Conservation (phyloP, 2,888 invertebrate genomes). For the Cerastoderma edule region DNA sequence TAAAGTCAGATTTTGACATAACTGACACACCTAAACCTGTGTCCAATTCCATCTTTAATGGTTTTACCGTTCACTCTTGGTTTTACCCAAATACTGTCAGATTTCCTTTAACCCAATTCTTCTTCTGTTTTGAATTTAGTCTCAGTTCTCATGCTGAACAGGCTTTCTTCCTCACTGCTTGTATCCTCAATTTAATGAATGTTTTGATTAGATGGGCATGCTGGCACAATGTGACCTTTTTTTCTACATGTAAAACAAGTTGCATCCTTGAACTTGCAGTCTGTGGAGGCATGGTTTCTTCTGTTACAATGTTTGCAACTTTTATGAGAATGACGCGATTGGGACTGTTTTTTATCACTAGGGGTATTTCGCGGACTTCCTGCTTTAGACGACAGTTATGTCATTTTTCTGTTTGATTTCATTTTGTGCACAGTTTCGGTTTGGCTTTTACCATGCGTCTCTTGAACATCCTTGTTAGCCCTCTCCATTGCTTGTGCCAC, state of each 20-base stretch:
- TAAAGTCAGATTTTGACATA: neutral
- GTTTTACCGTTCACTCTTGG: neutral
- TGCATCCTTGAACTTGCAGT: neutral
- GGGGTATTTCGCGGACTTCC: neutral
- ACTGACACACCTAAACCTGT: neutral
- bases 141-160: neutral
- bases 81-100: neutral
- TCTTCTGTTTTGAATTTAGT: neutral
- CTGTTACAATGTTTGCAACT: neutral
- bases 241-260: neutral
- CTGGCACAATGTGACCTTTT: neutral
- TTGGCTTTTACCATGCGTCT: neutral
- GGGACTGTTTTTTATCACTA: neutral
- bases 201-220: neutral
- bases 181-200: neutral
- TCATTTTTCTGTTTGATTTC: neutral
- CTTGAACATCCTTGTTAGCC: neutral
- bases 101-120: too few species aligned
- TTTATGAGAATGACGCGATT: too few species aligned
- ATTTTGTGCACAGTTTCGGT: neutral
- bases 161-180: neutral
- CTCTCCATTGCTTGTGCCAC: neutral
- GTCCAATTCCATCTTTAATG: neutral
- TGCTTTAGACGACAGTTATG: neutral
- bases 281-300: neutral